Evolutionary conservation across 2,888 invertebrate genomes (phyloP), one percentile per base, ranked within the genome.

Genomic region (Tipula confusa): DNA sequence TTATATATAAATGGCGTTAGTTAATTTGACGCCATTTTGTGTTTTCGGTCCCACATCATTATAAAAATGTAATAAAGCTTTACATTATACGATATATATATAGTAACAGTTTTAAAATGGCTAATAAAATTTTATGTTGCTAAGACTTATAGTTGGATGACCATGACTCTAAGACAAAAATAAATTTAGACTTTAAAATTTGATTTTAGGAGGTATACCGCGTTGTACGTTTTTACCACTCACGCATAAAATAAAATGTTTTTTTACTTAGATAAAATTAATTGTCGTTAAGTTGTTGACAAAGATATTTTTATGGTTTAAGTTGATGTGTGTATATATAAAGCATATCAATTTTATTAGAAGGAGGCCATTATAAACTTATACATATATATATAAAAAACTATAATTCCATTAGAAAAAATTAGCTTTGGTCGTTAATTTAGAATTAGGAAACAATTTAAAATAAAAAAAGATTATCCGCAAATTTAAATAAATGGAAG

Each of bases 231-330:
- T 64, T 64, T 24, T 24, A 64, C 64, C 64, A 24, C 64, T 64
- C 64, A 64, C 64, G 64, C 64, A 64, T 64, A 24, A 64, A 64
- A 64, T 24, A 15, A 15, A n/a, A n/a, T 33, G 9, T 33, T 64
- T 24, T 64, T 64, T 64, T 24, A 64, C 64, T 64, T 64, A 64
- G 64, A 64, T 64, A 64, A 64, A 64, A 64, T 64, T 64, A 64
- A 64, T 64, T 64, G 64, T 64, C 64, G 64, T 64, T 64, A 64
- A 64, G 24, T 64, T 64, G 64, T 18, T 64, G 24, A 64, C 9
- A 24, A 64, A 24, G 64, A 64, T 64, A 64, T 18, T 64, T 64
- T 64, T n/a, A n/a, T n/a, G n/a, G n/a, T n/a, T n/a, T n/a, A n/a
- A n/a, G n/a, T n/a, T n/a, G n/a, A n/a, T n/a, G n/a, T n/a, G n/a